A percentile compares a stretch with the other conserved stretches of the same genome.
Evolutionary conservation across 2,888 invertebrate genomes (phyloP).

Genomic region (Lissocephala sabroskyi): DNA sequence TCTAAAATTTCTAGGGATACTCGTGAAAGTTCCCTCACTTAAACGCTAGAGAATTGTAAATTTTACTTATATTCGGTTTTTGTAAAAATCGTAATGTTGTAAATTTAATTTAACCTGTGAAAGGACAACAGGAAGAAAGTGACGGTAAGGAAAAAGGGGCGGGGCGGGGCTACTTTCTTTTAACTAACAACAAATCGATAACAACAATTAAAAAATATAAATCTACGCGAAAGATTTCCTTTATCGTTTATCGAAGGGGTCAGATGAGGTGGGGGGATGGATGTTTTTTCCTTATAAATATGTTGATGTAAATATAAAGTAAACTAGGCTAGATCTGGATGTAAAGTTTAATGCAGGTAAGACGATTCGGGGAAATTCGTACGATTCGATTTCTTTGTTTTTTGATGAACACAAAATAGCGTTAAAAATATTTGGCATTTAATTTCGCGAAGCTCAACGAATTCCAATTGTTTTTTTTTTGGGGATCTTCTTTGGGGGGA

Average conservation of each 20-base stretch:
- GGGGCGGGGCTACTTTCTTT: no score
- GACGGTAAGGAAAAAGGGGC: no score
- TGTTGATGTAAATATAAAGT: background rate
- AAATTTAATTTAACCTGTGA: slow-evolving; percentile 50
- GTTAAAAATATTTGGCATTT: slow-evolving; percentile 57
- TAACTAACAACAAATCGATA: slow-evolving; percentile 57
- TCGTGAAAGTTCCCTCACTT: slow-evolving; percentile 31
- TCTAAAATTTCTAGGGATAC: no score
- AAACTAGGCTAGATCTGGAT: slow-evolving; percentile 12
- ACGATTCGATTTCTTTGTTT: slow-evolving; percentile 12
- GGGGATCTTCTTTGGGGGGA: slow-evolving; percentile 12
- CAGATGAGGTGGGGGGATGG: no score
- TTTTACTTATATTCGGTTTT: slow-evolving; percentile 17
- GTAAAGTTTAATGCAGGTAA: slow-evolving; percentile 36
- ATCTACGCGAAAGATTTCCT: background rate
- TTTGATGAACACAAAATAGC: slow-evolving; percentile 23
- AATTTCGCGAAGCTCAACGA: slow-evolving; percentile 57
- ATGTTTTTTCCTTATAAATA: no score
- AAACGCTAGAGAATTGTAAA: slow-evolving; percentile 47
- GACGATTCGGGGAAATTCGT: slow-evolving; percentile 25
- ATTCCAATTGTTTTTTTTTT: slow-evolving; percentile 23
- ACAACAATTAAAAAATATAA: slow-evolving; percentile 22
- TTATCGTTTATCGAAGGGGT: background rate
- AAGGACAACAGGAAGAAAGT: no score
- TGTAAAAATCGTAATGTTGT: slow-evolving; percentile 35